Evolutionary conservation across 2,797 vertebrate genomes (phyloP).

Genomic region (Arctocebus calabarensis): DNA sequence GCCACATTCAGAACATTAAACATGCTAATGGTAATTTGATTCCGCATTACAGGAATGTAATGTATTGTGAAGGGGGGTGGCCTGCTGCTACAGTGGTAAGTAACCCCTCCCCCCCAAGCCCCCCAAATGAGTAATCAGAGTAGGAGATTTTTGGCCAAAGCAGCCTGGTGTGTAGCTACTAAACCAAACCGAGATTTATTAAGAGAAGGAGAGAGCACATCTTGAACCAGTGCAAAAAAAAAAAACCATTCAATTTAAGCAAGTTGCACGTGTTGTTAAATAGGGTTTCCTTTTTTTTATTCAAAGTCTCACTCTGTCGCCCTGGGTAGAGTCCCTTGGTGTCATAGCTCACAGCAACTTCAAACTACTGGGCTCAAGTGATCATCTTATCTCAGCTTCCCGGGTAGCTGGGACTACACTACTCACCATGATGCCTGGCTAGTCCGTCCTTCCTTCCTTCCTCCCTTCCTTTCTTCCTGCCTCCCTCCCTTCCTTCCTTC

Average conservation of each 20-base stretch:
- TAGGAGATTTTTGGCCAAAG: neutral
- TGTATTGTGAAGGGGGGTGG: rapidly evolving
- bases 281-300: too few relatives aligned
- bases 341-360: too few relatives aligned
- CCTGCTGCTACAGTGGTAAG: neutral
- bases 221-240: neutral
- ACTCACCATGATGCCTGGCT: too few relatives aligned
- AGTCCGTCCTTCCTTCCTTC: too few relatives aligned
- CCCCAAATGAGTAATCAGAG: neutral
- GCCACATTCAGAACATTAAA: neutral
- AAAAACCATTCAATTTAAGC: neutral
- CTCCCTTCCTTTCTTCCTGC: too few relatives aligned
- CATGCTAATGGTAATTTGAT: neutral
- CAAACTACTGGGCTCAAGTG: too few relatives aligned
- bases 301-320: too few relatives aligned
- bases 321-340: too few relatives aligned
- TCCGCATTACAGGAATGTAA: neutral
- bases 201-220: neutral
- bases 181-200: neutral
- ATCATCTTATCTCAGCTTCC: too few relatives aligned
- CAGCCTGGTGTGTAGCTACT: neutral
- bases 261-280: neutral
- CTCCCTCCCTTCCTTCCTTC: too few relatives aligned
- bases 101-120: neutral
- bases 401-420: too few relatives aligned